phyloP scores from a whole-genome alignment of 2,113 vertebrate species.

The Mirza zaza region DNA sequence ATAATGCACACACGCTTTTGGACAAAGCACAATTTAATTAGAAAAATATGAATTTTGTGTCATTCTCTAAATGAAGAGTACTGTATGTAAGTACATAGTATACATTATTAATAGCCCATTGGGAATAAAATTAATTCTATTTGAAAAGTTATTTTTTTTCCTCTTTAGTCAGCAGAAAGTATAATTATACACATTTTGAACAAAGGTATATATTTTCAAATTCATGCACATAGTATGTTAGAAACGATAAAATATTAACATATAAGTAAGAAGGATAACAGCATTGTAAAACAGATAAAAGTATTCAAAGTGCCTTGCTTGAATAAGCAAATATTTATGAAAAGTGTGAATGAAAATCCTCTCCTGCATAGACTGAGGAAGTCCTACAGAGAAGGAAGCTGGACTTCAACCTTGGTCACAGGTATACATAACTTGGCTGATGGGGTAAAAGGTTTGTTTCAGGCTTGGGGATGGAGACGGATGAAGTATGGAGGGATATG shows the following conservation, averaged over 20 bases:
- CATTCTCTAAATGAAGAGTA: conserved; percentile 48
- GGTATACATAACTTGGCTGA: not conserved
- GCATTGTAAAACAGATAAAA: not conserved
- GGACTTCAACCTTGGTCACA: not conserved
- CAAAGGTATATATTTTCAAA: conserved; percentile 42
- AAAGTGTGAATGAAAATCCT: not conserved
- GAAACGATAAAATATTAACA: conserved; percentile 27
- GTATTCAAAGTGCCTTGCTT: not conserved
- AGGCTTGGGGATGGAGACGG: not conserved
- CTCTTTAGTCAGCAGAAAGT: conserved; percentile 37
- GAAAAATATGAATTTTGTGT: conserved; percentile 53
- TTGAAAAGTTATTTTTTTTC: not conserved
- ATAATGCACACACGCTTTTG: conserved; percentile 21
- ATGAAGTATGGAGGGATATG: not conserved
- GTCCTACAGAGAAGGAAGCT: not conserved
- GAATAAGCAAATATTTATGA: not conserved
- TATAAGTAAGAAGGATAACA: not conserved
- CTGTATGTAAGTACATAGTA: not conserved
- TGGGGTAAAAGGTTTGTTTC: not conserved
- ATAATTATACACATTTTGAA: conserved; percentile 46
- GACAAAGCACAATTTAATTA: conserved; percentile 36
- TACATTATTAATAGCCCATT: conserved; percentile 50
- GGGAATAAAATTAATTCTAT: conserved; percentile 30
- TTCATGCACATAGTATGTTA: not conserved
- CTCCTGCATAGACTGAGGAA: not conserved